These are phyloP conservation scores for Ichneumoninae sp. DNA, from an alignment of 2,888 invertebrate genomes.

Conservation along the genomic window DNA sequence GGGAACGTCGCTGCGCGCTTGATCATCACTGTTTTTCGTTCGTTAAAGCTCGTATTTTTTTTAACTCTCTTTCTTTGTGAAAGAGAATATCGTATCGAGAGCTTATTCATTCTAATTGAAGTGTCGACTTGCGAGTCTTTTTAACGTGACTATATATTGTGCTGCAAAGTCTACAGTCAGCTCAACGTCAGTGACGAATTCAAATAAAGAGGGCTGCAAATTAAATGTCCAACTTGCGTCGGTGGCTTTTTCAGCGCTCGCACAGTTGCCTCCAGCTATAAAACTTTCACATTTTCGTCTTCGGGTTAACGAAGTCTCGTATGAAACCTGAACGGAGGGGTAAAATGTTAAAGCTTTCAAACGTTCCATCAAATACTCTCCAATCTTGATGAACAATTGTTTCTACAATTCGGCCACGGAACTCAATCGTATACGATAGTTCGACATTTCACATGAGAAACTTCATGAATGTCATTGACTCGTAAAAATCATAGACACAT, in stretches of 20 bases:
- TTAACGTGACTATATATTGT: neutral
- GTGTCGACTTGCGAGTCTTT: neutral
- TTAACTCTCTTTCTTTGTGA: neutral
- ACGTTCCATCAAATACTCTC: no score
- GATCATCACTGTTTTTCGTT: slow-evolving; percentile 21
- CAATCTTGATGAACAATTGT: no score
- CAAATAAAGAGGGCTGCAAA: neutral
- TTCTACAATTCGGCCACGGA: no score
- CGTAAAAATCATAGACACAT: neutral
- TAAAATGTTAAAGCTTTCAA: neutral
- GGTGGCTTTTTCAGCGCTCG: neutral
- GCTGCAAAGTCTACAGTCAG: neutral
- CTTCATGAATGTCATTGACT: neutral
- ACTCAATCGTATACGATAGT: no score
- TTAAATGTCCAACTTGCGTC: neutral
- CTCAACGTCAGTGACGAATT: neutral
- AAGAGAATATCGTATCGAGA: neutral
- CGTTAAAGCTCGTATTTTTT: slow-evolving; percentile 5
- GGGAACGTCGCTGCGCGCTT: neutral
- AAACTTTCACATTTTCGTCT: neutral
- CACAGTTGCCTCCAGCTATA: neutral
- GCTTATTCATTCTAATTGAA: neutral
- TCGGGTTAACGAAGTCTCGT: neutral
- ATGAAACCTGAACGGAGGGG: neutral
- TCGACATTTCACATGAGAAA: neutral